Conservation (phyloP, 2,888 invertebrate genomes). For the Drosophila prostipennis region DNA sequence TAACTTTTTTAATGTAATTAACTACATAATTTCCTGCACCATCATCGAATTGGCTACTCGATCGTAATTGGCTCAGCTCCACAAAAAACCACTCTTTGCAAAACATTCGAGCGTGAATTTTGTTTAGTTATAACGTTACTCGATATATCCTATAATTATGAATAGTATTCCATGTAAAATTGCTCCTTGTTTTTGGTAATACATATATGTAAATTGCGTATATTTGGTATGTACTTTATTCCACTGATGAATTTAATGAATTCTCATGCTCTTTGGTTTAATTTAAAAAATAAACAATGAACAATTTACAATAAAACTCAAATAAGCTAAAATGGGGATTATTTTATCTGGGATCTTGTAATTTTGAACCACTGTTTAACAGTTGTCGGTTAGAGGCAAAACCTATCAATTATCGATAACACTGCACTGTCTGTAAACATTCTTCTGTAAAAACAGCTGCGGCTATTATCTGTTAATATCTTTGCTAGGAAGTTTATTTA, state of each 20-base stretch:
- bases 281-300: constrained; percentile 60
- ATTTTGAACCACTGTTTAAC: background rate
- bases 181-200: constrained; percentile 39
- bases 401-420: too few species aligned
- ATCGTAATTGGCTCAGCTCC: constrained; percentile 32
- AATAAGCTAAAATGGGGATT: constrained; percentile 15
- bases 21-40: constrained; percentile 48
- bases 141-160: constrained; percentile 40
- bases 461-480: constrained; percentile 19
- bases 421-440: constrained; percentile 8
- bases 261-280: constrained; percentile 54
- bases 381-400: background rate
- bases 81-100: constrained; percentile 13
- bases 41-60: constrained; percentile 36
- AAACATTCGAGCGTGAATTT: constrained; percentile 45
- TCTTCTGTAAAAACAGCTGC: constrained; percentile 22
- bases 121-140: constrained; percentile 33
- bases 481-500: background rate
- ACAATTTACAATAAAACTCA: constrained; percentile 43
- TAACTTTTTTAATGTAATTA: constrained; percentile 67
- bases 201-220: constrained; percentile 33
- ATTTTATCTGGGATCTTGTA: background rate
- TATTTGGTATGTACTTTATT: constrained; percentile 50
- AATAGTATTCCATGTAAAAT: constrained; percentile 56
- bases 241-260: constrained; percentile 37